Evolutionary conservation across 2,888 invertebrate species (phyloP).

Genomic region (Eupelmus urozonus): DNA sequence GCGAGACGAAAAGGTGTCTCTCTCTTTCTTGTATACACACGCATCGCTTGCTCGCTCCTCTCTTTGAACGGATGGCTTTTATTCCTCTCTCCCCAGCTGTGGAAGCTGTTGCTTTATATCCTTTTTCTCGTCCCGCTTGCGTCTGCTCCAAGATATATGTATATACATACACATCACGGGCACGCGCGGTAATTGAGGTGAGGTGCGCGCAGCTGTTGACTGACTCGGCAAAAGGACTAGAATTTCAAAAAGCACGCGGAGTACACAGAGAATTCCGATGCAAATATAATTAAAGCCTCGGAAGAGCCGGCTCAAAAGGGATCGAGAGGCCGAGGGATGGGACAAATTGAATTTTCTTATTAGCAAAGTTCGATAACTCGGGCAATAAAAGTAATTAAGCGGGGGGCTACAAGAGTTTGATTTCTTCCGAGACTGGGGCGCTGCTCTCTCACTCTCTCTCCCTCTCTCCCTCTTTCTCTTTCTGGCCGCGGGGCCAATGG

Average conservation of each 20-base stretch:
- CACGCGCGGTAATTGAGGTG: conserved; percentile 9
- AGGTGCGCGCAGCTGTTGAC: not conserved
- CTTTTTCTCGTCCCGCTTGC: not conserved
- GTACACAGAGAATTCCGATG: conserved; percentile 27
- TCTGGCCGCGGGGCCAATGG: conserved; percentile 26
- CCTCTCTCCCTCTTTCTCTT: not conserved
- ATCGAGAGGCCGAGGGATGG: not conserved
- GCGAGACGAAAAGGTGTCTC: too few species aligned
- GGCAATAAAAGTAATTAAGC: conserved; percentile 52
- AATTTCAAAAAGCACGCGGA: conserved; percentile 35
- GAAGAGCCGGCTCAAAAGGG: not conserved
- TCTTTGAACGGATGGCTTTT: conserved; percentile 1
- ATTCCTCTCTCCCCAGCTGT: not conserved
- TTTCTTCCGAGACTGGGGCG: conserved; percentile 34
- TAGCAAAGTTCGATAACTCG: conserved; percentile 53
- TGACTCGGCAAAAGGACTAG: not conserved
- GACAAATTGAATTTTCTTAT: conserved; percentile 55
- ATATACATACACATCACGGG: not conserved
- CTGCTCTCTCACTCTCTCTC: not conserved
- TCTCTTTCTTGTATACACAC: too few species aligned
- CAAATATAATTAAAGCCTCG: conserved; percentile 33
- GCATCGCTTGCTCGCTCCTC: not conserved
- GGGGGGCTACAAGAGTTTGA: conserved; percentile 47
- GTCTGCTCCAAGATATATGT: too few species aligned
- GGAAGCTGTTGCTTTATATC: not conserved